phyloP scores from a whole-genome alignment of 23 tunicate genomes.

The Botrylloides violaceus region DNA sequence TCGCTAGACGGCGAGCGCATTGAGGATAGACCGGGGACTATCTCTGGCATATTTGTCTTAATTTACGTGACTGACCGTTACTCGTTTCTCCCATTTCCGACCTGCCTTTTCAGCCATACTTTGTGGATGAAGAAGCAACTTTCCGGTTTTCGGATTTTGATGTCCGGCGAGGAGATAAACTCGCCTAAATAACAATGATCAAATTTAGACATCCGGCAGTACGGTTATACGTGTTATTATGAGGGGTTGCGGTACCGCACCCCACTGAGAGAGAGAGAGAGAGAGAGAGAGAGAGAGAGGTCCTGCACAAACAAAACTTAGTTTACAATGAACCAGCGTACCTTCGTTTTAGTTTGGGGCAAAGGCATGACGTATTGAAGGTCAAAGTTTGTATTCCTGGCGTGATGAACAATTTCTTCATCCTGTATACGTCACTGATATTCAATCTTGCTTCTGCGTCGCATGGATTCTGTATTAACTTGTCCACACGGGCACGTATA shows the following conservation, averaged over 20 bases:
- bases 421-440: conserved; percentile 8
- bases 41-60: background rate
- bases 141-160: background rate
- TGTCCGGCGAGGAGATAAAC: conserved; percentile 18
- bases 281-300: too few relatives aligned
- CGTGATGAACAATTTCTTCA: background rate
- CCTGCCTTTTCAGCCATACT: conserved; percentile 22
- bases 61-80: conserved; percentile 15
- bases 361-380: conserved; percentile 13
- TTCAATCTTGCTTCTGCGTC: conserved; percentile 1
- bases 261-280: too few relatives aligned
- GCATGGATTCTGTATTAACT: conserved; percentile 13
- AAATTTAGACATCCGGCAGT: too few relatives aligned
- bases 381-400: conserved; percentile 15
- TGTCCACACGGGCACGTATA: conserved; percentile 9
- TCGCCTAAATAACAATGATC: background rate
- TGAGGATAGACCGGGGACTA: too few relatives aligned
- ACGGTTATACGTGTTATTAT: too few relatives aligned
- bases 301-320: too few relatives aligned
- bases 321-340: too few relatives aligned
- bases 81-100: conserved; percentile 15
- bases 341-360: conserved; percentile 15
- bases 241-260: too few relatives aligned
- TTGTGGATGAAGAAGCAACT: conserved; percentile 8
- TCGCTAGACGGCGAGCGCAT: too few relatives aligned